A percentile compares a stretch with the other conserved stretches of the same genome.
Conservation (phyloP, 2,113 vertebrate genomes). For the rat (Rattus norvegicus) region DNA sequence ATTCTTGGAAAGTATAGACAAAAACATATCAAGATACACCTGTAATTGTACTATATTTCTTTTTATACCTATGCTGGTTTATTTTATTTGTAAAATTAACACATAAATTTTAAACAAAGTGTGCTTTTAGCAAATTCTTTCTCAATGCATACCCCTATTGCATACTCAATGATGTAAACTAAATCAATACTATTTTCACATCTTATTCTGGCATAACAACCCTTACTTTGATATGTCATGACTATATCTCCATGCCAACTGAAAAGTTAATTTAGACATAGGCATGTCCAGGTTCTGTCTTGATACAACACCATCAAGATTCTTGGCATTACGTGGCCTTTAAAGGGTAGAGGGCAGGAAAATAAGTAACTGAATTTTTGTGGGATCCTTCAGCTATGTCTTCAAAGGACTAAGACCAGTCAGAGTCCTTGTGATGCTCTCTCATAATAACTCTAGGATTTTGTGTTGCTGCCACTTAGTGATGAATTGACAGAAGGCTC, state of each 20-base stretch:
- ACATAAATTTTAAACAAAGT: not conserved
- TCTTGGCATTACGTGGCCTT: not conserved
- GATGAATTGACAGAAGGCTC: not conserved
- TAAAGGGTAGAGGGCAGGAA: not conserved
- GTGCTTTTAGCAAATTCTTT: not conserved
- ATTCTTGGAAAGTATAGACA: not conserved
- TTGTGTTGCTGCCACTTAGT: not conserved
- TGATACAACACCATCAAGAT: fast-evolving
- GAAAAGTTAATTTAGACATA: no score
- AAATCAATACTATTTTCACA: not conserved
- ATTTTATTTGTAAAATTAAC: not conserved
- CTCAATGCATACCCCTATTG: not conserved
- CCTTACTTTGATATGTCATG: fast-evolving
- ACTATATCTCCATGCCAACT: no score
- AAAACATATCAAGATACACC: not conserved
- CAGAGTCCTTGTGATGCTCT: not conserved
- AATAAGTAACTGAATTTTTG: not conserved
- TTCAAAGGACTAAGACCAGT: not conserved
- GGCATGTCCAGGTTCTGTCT: not conserved
- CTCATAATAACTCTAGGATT: no score
- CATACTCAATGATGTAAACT: not conserved
- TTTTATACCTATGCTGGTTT: not conserved
- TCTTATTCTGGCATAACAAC: not conserved
- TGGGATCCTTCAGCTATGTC: fast-evolving
- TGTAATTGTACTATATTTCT: not conserved